Percentiles rank a stretch among this genome's conserved stretches.
Evolutionary conservation across 2,113 vertebrate genomes (phyloP).

Genomic region (Oncorhynchus tshawytscha): DNA sequence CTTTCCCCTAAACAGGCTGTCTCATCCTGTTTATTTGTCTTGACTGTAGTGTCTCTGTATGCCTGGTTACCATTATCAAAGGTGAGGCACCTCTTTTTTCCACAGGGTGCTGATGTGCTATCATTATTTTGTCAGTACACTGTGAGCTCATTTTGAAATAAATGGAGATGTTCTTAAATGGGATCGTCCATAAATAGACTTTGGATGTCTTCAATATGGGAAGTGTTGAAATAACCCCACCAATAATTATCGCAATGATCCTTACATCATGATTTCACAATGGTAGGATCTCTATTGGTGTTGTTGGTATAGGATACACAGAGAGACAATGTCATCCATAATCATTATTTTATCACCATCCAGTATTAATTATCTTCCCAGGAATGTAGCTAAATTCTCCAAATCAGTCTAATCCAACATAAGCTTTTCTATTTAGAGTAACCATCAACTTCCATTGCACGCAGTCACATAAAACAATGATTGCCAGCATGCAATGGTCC

Average conservation of each 20-base stretch:
- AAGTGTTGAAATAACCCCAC: conserved; percentile 37
- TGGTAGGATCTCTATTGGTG: no score
- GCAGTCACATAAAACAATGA: not conserved
- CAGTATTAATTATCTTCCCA: no score
- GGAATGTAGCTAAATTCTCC: no score
- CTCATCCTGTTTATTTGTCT: conserved; percentile 29
- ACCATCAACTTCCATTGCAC: not conserved
- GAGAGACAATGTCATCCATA: not conserved
- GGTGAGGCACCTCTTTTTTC: conserved; percentile 18
- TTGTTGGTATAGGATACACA: not conserved
- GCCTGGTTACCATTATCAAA: conserved; percentile 12
- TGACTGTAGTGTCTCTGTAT: conserved; percentile 22
- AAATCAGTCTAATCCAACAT: not conserved
- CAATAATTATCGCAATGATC: conserved; percentile 24
- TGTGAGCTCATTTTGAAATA: conserved; percentile 29
- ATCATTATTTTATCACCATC: not conserved
- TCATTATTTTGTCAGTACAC: conserved; percentile 22
- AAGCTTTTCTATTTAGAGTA: not conserved
- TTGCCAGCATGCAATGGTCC: not conserved
- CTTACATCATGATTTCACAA: not conserved
- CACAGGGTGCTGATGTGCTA: conserved; percentile 9
- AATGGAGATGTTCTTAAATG: conserved; percentile 16
- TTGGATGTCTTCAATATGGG: conserved; percentile 35
- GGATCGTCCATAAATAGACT: conserved; percentile 27
- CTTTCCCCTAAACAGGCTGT: conserved; percentile 34